Evolutionary conservation across 1,140 invertebrate species (phyloP).

Genomic region (Scaptomyza hsui): DNA sequence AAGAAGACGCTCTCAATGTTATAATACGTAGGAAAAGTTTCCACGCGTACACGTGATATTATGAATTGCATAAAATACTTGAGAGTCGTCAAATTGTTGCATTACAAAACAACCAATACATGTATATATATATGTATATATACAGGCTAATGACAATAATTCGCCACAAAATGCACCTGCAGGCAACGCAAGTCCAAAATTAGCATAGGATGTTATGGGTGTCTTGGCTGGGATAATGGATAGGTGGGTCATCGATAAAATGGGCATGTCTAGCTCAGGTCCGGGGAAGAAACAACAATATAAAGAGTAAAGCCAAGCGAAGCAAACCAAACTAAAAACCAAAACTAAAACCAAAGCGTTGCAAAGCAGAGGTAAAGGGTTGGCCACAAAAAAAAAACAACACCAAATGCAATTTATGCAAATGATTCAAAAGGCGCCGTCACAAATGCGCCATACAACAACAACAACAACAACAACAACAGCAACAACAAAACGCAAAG

Average conservation of each 20-base stretch:
- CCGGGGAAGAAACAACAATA: constrained; percentile 16
- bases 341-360: constrained; percentile 20
- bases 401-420: constrained; percentile 76
- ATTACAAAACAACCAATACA: too few relatives aligned
- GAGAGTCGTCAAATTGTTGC: constrained; percentile 31
- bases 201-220: constrained; percentile 46
- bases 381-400: constrained; percentile 68
- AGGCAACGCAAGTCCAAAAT: constrained; percentile 57
- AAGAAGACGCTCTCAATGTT: too few relatives aligned
- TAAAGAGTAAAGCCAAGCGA: constrained; percentile 19
- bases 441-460: constrained; percentile 57
- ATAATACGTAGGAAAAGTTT: background rate
- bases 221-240: constrained; percentile 33
- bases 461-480: constrained; percentile 13
- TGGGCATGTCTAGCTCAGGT: constrained; percentile 57
- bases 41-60: constrained; percentile 63
- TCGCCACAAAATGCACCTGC: constrained; percentile 77
- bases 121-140: too few relatives aligned
- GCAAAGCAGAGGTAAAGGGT: constrained; percentile 49
- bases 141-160: constrained; percentile 77
- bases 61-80: constrained; percentile 63
- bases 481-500: constrained; percentile 57
- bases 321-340: background rate
- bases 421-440: constrained; percentile 77
- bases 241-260: constrained; percentile 59